Evolutionary conservation across 2,888 invertebrate species (phyloP).

Genomic region (Dromius quadrimaculatus): DNA sequence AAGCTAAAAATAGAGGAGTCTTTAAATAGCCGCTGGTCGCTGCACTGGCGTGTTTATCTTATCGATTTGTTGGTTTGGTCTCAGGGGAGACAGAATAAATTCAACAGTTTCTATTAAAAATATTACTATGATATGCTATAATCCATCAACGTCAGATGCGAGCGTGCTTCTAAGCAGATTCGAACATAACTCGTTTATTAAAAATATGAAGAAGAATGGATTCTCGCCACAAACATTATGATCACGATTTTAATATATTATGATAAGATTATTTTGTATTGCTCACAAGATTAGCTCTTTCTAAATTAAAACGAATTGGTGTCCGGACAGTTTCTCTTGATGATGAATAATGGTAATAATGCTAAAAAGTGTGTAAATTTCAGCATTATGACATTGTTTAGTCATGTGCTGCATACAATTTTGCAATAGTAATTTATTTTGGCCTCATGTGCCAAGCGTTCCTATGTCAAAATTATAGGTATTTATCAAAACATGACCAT

Average conservation of each 20-base stretch:
- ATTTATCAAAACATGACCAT: no score
- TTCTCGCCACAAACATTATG: conserved; percentile 6
- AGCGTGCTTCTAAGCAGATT: conserved; percentile 2
- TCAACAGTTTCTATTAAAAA: conserved; percentile 25
- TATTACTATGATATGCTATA: conserved; percentile 21
- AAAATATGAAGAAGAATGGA: conserved; percentile 14
- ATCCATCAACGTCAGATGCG: conserved; percentile 20
- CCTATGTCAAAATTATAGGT: no score
- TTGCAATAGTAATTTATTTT: no score
- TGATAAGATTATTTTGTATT: no score
- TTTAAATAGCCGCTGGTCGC: background rate
- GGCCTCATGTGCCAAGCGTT: no score
- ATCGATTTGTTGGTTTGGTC: no score
- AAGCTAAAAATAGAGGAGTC: background rate
- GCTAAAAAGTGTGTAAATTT: background rate
- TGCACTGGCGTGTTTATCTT: conserved; percentile 12
- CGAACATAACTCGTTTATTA: conserved; percentile 17
- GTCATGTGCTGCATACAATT: no score
- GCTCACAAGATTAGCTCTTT: no score
- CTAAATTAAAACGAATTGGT: background rate
- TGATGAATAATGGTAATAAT: background rate
- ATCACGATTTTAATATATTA: conserved; percentile 13
- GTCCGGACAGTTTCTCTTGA: no score
- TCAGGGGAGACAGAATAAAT: conserved; percentile 12
- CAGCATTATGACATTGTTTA: no score